phyloP scores from a whole-genome alignment of 2,888 invertebrate species.

The Hymenopus coronatus region DNA sequence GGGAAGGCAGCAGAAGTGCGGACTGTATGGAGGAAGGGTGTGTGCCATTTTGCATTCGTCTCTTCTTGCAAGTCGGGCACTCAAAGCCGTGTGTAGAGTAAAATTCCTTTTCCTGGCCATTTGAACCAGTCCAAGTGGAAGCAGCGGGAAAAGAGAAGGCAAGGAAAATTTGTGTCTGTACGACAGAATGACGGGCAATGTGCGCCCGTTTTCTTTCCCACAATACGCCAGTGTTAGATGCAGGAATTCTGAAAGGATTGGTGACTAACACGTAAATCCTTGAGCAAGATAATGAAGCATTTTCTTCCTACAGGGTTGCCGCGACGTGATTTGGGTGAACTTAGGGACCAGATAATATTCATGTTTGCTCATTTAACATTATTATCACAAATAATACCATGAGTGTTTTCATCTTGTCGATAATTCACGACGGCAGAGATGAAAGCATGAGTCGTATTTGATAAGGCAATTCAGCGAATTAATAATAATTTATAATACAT shows the following conservation, averaged over 20 bases:
- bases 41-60: not conserved
- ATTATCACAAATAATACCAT: too few species aligned
- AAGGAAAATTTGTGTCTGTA: not conserved
- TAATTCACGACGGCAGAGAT: too few species aligned
- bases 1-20: not conserved
- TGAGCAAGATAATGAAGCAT: not conserved
- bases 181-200: not conserved
- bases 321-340: too few species aligned
- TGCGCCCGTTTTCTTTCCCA: not conserved
- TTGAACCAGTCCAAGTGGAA: constrained; percentile 30
- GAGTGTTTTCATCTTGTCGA: too few species aligned
- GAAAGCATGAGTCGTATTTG: too few species aligned
- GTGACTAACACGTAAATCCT: not conserved
- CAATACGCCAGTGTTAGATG: not conserved
- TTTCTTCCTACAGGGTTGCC: not conserved
- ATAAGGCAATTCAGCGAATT: too few species aligned
- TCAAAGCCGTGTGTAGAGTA: not conserved
- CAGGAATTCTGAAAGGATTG: not conserved
- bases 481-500: too few species aligned
- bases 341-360: too few species aligned
- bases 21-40: not conserved
- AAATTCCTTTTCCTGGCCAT: constrained; percentile 28
- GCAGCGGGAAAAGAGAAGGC: not conserved
- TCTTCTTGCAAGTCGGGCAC: not conserved
- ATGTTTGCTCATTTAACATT: too few species aligned